These are phyloP conservation scores for Pantelozetes paolii DNA, from an alignment of 2,888 invertebrate species.

Conservation along the genomic window DNA sequence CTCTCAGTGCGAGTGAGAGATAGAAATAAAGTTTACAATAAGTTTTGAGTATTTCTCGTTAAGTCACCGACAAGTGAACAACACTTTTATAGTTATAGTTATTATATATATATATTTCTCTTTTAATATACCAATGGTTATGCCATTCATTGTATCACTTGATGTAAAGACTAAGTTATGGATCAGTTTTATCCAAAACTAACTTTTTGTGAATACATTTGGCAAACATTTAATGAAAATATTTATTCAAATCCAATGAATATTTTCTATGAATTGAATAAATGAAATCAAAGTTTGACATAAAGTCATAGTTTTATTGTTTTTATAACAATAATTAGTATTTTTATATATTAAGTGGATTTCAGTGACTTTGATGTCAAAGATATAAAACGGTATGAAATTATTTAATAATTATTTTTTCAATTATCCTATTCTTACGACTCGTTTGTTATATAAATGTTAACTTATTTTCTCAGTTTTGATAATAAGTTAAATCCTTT, in stretches of 20 bases:
- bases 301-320: neutral
- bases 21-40: slow-evolving; percentile 8
- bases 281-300: neutral
- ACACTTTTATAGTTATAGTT: slow-evolving; percentile 9
- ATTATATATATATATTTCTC: neutral
- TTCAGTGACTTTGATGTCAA: neutral
- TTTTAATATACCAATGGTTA: neutral
- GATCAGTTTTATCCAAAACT: neutral
- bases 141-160: slow-evolving; percentile 7
- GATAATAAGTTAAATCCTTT: neutral
- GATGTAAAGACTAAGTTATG: neutral
- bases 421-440: neutral
- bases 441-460: neutral
- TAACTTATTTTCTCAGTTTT: neutral
- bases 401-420: neutral
- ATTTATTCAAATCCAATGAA: neutral
- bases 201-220: neutral
- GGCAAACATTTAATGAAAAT: neutral
- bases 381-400: neutral
- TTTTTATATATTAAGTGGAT: neutral
- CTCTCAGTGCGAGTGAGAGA: slow-evolving; percentile 17
- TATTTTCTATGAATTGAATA: neutral
- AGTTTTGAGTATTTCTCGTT: slow-evolving; percentile 13
- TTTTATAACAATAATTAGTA: neutral
- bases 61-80: slow-evolving; percentile 33